phyloP scores from a whole-genome alignment of 2,113 vertebrate species.

The Malurus alboscapulatus region DNA sequence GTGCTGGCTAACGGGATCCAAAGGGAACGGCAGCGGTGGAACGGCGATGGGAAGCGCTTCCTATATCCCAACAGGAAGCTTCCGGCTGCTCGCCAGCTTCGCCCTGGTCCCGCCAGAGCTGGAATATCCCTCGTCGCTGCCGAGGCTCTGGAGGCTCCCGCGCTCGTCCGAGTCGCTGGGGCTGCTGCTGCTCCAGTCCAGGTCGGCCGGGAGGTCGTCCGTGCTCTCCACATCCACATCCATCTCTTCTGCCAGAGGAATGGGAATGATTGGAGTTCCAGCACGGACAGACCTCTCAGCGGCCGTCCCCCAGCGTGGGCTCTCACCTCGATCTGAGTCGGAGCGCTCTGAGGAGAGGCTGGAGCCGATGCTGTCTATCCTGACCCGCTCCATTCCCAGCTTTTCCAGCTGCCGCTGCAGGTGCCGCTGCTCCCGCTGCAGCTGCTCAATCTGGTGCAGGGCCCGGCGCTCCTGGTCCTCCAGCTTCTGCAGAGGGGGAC shows the following conservation, averaged over 20 bases:
- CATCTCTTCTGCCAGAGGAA: slow-evolving; percentile 79
- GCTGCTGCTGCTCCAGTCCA: slow-evolving; percentile 94
- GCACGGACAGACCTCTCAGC: rapidly evolving
- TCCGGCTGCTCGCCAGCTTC: slow-evolving; percentile 76
- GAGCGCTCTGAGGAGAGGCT: slow-evolving; percentile 84
- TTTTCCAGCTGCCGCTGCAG: slow-evolving; percentile 91
- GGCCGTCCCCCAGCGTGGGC: rapidly evolving
- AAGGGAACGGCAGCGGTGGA: neutral
- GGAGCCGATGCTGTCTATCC: slow-evolving; percentile 90
- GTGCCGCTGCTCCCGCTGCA: slow-evolving; percentile 90
- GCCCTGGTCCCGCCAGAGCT: slow-evolving; percentile 82
- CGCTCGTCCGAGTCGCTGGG: slow-evolving; percentile 91
- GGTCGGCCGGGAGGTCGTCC: slow-evolving; percentile 86
- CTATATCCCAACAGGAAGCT: slow-evolving; percentile 79
- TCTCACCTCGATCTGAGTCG: slow-evolving; percentile 89
- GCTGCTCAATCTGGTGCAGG: slow-evolving; percentile 89
- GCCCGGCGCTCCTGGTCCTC: slow-evolving; percentile 79
- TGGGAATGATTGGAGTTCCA: rapidly evolving
- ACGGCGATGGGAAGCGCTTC: neutral
- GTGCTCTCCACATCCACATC: slow-evolving; percentile 87
- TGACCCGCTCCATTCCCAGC: slow-evolving; percentile 86
- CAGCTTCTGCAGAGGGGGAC: slow-evolving; percentile 76
- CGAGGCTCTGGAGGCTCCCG: slow-evolving; percentile 88
- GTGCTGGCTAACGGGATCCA: slow-evolving; percentile 54
- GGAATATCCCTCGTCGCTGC: slow-evolving; percentile 93